A percentile compares a stretch with the other conserved stretches of the same genome.
Conservation (phyloP, 2,797 vertebrate species). For the Lepus oiostolus region DNA sequence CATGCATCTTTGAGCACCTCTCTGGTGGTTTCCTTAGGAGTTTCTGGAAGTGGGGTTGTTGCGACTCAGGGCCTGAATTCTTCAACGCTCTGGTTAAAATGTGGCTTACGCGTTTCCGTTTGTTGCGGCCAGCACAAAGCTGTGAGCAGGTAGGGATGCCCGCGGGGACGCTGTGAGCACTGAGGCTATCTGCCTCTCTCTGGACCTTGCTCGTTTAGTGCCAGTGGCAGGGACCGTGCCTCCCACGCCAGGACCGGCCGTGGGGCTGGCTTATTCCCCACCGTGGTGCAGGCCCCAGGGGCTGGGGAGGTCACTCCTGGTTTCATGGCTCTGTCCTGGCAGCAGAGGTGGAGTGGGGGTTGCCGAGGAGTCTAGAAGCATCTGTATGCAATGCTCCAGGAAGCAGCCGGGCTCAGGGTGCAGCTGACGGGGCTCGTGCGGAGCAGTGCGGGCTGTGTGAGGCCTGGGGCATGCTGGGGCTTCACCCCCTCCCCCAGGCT, state of each 20-base stretch:
- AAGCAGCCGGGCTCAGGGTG: not conserved
- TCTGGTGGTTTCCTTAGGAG: not conserved
- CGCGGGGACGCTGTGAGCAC: too few relatives aligned
- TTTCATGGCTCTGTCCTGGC: not conserved
- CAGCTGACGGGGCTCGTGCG: not conserved
- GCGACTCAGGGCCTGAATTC: not conserved
- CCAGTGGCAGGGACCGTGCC: rapidly evolving
- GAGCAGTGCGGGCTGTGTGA: rapidly evolving
- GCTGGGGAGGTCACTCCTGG: not conserved
- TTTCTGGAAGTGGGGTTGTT: not conserved
- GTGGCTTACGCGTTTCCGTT: too few relatives aligned
- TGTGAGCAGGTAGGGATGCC: too few relatives aligned
- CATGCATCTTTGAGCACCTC: not conserved
- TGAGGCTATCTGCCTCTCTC: too few relatives aligned
- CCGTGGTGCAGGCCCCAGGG: rapidly evolving
- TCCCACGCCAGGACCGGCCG: too few relatives aligned
- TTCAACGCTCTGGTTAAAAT: not conserved
- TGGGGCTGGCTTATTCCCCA: not conserved
- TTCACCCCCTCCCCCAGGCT: not conserved
- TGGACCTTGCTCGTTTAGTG: not conserved
- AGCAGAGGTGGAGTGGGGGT: not conserved
- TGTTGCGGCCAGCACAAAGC: not conserved
- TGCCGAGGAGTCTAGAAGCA: not conserved
- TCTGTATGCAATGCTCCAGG: rapidly evolving
- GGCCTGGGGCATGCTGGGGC: not conserved